Conservation (phyloP, 2,113 vertebrate genomes). For the Macquaria australasica region DNA sequence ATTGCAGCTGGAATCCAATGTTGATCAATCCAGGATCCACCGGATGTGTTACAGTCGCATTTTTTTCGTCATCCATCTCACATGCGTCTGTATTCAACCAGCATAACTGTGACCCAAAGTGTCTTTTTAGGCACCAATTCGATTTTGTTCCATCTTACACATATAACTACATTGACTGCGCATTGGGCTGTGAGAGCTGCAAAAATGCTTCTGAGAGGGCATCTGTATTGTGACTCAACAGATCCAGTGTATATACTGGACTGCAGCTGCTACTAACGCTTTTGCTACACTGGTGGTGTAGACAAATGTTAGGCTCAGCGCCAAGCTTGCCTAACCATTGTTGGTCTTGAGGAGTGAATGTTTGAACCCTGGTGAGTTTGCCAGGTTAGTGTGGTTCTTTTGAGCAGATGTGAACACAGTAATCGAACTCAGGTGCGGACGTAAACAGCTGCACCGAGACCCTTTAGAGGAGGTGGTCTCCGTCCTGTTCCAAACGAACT, state of each 20-base stretch:
- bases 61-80: not conserved
- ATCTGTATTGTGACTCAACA: not conserved
- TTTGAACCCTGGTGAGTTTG: not conserved
- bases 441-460: too few species aligned
- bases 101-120: not conserved
- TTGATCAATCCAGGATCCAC: not conserved
- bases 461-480: too few species aligned
- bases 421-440: too few species aligned
- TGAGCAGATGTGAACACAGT: too few species aligned
- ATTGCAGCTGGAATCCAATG: not conserved
- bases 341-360: not conserved
- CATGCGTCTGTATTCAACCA: not conserved
- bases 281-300: not conserved
- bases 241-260: not conserved
- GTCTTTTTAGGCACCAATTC: not conserved
- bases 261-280: not conserved
- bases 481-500: too few species aligned
- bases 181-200: not conserved
- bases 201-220: not conserved
- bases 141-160: not conserved
- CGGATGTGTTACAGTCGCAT: not conserved
- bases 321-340: not conserved
- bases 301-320: not conserved
- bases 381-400: too few species aligned
- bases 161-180: not conserved